Conservation (phyloP, 2,888 invertebrate species). For the Geophilus truncorum region DNA sequence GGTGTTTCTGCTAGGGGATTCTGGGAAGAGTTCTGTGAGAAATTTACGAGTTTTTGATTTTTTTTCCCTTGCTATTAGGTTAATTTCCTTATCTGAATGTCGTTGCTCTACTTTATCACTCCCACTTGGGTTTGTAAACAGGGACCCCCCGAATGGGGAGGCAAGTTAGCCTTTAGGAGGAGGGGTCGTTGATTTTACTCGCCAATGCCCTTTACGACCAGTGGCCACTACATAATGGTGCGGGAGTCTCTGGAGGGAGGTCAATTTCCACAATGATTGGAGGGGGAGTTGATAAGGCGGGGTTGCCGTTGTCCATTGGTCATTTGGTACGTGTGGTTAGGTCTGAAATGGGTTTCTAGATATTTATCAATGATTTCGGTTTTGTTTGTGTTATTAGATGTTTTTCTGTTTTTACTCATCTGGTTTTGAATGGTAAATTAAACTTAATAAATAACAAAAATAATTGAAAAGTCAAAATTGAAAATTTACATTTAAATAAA, state of each 20-base stretch:
- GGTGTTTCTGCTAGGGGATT: too few species aligned
- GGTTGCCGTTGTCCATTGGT: background rate
- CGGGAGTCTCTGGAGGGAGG: background rate
- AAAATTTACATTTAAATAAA: too few species aligned
- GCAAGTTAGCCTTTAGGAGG: background rate
- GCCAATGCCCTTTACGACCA: background rate
- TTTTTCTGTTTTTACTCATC: too few species aligned
- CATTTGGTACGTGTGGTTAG: background rate
- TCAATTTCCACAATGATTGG: background rate
- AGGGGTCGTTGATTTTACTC: too few species aligned
- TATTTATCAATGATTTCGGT: too few species aligned
- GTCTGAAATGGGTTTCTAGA: too few species aligned
- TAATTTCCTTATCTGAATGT: background rate
- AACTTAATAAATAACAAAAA: too few species aligned
- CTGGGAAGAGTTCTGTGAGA: too few species aligned
- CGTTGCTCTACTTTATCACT: background rate
- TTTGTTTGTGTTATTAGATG: too few species aligned
- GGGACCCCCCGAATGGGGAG: too few species aligned
- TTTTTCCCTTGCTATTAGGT: background rate
- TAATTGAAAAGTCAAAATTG: too few species aligned
- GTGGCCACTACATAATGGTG: background rate
- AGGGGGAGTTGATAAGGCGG: background rate
- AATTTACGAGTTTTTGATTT: background rate
- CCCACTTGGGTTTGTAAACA: background rate
- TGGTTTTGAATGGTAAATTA: too few species aligned